Conservation (phyloP, 2,888 invertebrate species). For the Chrysodeixis includens region DNA sequence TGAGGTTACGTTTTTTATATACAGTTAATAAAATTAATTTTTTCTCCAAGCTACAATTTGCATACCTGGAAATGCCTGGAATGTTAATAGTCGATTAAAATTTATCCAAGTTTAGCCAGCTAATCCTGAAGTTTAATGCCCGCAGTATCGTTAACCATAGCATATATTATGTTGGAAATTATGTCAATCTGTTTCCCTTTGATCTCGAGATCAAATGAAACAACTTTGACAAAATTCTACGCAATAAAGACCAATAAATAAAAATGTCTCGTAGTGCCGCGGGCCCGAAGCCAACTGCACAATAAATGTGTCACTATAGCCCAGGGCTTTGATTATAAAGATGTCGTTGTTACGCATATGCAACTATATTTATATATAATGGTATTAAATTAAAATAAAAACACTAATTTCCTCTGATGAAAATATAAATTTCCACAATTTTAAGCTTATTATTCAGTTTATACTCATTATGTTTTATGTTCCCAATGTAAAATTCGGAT, state of each 20-base stretch:
- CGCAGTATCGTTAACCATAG: constrained; percentile 38
- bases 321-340: constrained; percentile 58
- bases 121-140: constrained; percentile 43
- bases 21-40: too few relatives aligned
- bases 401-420: constrained; percentile 31
- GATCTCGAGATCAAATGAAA: constrained; percentile 62
- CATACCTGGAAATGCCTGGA: background rate
- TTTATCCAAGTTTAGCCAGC: constrained; percentile 39
- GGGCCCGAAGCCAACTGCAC: constrained; percentile 59
- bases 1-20: too few relatives aligned
- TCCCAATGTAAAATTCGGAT: constrained; percentile 6
- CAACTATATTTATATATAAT: constrained; percentile 55
- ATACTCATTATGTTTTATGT: constrained; percentile 46
- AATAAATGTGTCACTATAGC: constrained; percentile 61
- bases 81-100: constrained; percentile 37
- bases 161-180: constrained; percentile 51
- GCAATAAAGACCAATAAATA: constrained; percentile 58
- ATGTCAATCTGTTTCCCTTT: constrained; percentile 58
- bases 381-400: constrained; percentile 43
- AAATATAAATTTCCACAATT: constrained; percentile 28
- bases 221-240: constrained; percentile 58
- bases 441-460: constrained; percentile 29
- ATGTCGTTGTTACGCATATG: constrained; percentile 55
- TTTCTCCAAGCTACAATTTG: background rate
- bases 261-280: constrained; percentile 41